phyloP scores from a whole-genome alignment of 2,797 vertebrate species.

The Danio kyathit region DNA sequence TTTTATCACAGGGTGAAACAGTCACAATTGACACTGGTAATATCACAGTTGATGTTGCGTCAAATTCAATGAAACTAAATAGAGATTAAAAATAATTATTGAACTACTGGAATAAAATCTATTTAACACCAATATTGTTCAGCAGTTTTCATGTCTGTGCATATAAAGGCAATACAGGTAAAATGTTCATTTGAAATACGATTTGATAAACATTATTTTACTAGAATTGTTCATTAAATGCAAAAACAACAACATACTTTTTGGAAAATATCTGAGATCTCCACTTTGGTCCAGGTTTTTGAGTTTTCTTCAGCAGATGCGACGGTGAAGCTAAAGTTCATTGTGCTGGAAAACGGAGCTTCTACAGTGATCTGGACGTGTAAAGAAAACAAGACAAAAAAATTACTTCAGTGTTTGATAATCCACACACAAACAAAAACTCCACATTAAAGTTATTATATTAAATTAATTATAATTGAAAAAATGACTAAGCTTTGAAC shows the following conservation, averaged over 20 bases:
- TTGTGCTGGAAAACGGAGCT: conserved; percentile 51
- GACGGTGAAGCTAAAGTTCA: conserved; percentile 68
- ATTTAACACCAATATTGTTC: neutral
- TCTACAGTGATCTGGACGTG: conserved; percentile 73
- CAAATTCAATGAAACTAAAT: neutral
- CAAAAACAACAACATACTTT: neutral
- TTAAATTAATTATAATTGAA: neutral
- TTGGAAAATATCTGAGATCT: neutral
- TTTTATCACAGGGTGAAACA: neutral
- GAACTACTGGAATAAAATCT: neutral
- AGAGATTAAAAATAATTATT: neutral
- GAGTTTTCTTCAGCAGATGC: conserved; percentile 10
- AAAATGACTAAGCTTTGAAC: neutral
- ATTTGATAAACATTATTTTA: neutral
- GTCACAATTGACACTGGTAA: conserved; percentile 2
- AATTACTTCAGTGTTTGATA: neutral
- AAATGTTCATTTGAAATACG: neutral
- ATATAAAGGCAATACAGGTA: neutral
- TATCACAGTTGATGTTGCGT: neutral
- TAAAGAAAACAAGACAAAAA: conserved; percentile 48
- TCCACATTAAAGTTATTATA: too few relatives aligned
- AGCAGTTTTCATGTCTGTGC: neutral
- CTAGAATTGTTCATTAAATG: neutral
- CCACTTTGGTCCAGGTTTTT: conserved; percentile 14
- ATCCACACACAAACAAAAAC: neutral